phyloP scores from a whole-genome alignment of 1,140 invertebrate genomes.

The Procambarus clarkii region DNA sequence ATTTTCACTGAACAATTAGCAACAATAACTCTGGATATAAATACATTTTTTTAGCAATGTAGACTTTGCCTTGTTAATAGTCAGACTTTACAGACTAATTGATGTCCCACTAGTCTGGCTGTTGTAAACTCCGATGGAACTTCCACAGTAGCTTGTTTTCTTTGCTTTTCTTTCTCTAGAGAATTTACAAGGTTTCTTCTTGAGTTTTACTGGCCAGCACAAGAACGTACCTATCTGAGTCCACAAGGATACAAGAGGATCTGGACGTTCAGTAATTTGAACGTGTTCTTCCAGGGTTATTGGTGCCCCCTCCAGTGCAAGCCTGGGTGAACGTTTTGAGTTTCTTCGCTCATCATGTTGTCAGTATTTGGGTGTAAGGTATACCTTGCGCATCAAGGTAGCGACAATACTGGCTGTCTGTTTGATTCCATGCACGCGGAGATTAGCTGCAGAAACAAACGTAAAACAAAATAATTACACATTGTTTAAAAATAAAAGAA shows the following conservation, averaged over 20 bases:
- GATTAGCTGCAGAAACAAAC: slow-evolving; percentile 74
- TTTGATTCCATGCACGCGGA: slow-evolving; percentile 92
- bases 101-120: neutral
- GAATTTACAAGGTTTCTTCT: neutral
- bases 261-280: neutral
- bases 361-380: slow-evolving; percentile 74
- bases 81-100: neutral
- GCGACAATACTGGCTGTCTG: slow-evolving; percentile 96
- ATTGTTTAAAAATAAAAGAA: neutral
- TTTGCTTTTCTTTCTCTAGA: neutral
- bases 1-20: too few species aligned
- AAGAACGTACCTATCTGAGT: neutral
- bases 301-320: neutral
- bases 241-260: neutral
- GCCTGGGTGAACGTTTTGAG: neutral
- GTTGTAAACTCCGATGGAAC: neutral
- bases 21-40: too few species aligned
- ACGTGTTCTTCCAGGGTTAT: neutral
- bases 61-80: neutral
- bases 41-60: neutral
- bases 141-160: neutral
- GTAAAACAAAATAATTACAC: neutral
- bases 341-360: slow-evolving; percentile 9
- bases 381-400: slow-evolving; percentile 89
- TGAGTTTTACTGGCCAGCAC: slow-evolving; percentile 18